Evolutionary conservation across 2,888 invertebrate genomes (phyloP).

Genomic region (Thysanoteuthis rhombus): DNA sequence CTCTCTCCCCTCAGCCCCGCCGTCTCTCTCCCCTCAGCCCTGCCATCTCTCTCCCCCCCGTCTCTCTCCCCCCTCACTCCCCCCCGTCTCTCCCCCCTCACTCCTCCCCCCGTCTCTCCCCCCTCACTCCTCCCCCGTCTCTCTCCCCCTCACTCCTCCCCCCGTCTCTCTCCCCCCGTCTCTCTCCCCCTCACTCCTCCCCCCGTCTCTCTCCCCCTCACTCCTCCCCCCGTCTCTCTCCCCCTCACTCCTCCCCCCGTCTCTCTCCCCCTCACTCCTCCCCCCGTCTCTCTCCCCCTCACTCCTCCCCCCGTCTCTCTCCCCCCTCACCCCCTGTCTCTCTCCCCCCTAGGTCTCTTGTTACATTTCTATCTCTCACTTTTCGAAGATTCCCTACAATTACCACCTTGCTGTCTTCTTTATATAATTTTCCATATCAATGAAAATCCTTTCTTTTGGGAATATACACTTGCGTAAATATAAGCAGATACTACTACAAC

Average conservation of each 20-base stretch:
- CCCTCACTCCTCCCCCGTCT: neutral
- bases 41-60: neutral
- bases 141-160: neutral
- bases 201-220: neutral
- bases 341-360: neutral
- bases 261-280: too few species aligned
- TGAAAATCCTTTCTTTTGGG: neutral
- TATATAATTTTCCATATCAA: neutral
- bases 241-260: too few species aligned
- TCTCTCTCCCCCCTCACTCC: too few species aligned
- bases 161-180: neutral
- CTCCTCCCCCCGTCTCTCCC: too few species aligned
- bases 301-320: neutral
- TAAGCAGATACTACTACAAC: neutral
- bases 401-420: neutral
- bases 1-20: neutral
- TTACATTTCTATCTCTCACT: neutral
- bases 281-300: neutral
- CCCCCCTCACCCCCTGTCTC: neutral
- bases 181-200: neutral
- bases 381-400: neutral
- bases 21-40: neutral
- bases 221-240: too few species aligned
- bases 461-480: neutral
- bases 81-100: neutral